phyloP scores from a whole-genome alignment of 2,113 vertebrate genomes.

The Alligator mississippiensis region DNA sequence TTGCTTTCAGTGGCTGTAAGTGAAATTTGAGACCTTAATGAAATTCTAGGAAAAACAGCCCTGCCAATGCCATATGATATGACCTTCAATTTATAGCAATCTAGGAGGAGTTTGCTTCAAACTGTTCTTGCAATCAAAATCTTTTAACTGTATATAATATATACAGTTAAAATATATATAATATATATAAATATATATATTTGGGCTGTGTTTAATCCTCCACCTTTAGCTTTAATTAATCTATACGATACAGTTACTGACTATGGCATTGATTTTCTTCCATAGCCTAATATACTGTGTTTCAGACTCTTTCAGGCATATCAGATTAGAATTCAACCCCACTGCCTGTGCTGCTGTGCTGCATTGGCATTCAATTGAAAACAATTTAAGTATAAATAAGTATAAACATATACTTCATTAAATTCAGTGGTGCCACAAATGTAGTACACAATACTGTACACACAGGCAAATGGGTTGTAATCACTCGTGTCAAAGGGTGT shows the following conservation, averaged over 20 bases:
- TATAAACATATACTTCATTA: not conserved
- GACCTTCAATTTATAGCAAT: not conserved
- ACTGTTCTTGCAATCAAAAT: conserved; percentile 12
- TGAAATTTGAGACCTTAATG: not conserved
- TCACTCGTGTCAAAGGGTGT: not conserved
- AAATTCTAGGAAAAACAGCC: not conserved
- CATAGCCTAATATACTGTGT: not conserved
- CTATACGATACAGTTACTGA: conserved; percentile 8
- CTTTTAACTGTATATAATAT: conserved; percentile 8
- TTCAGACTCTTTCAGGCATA: conserved; percentile 13
- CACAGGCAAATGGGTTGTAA: not conserved
- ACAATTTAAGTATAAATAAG: not conserved
- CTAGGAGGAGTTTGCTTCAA: conserved; percentile 27
- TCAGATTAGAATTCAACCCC: not conserved
- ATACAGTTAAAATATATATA: no score
- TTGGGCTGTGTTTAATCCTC: conserved; percentile 41
- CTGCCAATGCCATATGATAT: not conserved
- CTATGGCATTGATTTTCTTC: conserved; percentile 40
- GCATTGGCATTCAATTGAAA: not conserved
- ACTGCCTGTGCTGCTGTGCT: not conserved
- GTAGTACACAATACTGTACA: not conserved
- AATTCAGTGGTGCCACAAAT: conserved; percentile 2
- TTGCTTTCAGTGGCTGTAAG: not conserved
- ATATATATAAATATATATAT: no score
- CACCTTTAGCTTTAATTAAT: conserved; percentile 54